These are phyloP conservation scores for Bibio marci DNA, from an alignment of 2,888 invertebrate species.

Conservation along the genomic window DNA sequence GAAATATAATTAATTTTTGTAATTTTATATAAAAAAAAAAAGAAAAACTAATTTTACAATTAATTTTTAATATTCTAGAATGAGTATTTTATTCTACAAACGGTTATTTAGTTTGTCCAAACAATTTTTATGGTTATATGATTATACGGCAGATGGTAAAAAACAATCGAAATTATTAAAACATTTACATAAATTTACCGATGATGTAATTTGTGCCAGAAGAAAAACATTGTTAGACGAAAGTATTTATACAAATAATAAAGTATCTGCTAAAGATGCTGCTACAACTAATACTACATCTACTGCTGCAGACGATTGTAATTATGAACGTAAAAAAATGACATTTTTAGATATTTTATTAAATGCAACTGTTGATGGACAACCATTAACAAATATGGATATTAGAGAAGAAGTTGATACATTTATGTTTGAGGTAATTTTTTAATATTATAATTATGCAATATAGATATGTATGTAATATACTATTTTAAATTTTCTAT, in stretches of 20 bases:
- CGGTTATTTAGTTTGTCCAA: neutral
- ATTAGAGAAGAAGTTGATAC: conserved; percentile 55
- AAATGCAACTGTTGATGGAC: conserved; percentile 39
- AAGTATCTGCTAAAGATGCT: conserved; percentile 22
- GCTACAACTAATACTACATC: conserved; percentile 33
- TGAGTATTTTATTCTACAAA: neutral
- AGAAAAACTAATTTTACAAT: neutral
- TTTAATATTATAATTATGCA: conserved; percentile 33
- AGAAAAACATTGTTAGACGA: conserved; percentile 23
- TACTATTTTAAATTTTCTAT: conserved; percentile 15
- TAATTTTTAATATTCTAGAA: neutral
- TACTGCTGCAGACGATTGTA: no score
- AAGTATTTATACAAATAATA: conserved; percentile 3
- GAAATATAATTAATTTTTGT: conserved; percentile 3
- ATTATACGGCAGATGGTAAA: conserved; percentile 25
- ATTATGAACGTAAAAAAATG: conserved; percentile 30
- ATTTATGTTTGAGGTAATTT: conserved; percentile 44
- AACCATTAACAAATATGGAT: conserved; percentile 37
- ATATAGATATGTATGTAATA: conserved; percentile 21
- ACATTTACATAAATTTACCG: conserved; percentile 35
- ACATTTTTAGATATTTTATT: conserved; percentile 47
- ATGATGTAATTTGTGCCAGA: conserved; percentile 34
- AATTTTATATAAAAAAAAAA: no score
- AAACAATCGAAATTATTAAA: conserved; percentile 32
- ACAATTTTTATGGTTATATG: neutral